Evolutionary conservation across 2,888 invertebrate genomes (phyloP), one percentile per base, ranked within the genome.

Genomic region (Ophion ventricosus): DNA sequence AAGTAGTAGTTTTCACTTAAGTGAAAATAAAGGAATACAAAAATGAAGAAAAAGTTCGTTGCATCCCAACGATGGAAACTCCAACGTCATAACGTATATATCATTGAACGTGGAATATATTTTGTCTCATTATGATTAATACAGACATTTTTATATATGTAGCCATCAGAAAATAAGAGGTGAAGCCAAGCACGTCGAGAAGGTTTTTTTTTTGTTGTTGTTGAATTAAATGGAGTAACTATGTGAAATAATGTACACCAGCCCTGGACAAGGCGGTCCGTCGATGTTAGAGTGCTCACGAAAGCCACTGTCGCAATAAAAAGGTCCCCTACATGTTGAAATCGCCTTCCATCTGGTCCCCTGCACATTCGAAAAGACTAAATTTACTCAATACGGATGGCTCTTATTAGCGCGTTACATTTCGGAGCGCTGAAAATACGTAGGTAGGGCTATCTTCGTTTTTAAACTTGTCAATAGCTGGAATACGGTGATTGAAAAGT

Each of bases 241-340:
- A 64, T 64, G 35, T 40, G 20, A 11, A 64, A 35, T 11, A 61
- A 61, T 26, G 14, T 40, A 20, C 35, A 64, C n/a, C 35, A 2
- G 64, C 8, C 8, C 35, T n/a, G 2, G 7, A 35, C 29, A 63
- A n/a, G 10, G 35, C 3, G 25, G 64, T 14, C 20, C n/a, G 35
- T 35, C 29, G 35, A 35, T 35, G 35, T 35, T 20, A n/a, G 11
- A 35, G 40, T 35, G 40, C 23, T 23, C 5, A 66, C 11, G 10
- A 64, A 64, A 64, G 23, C 23, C 17, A 4, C 10, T 66, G 14
- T 40, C 66, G 40, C 66, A 66, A 40, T 40, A 11, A 5, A 35
- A 35, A 35, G n/a, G 20, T 35, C 66, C 66, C 20, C n/a, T n/a
- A n/a, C n/a, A 64, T 66, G 11, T 25, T 61, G 59, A 14, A 35